Base-by-base conservation (phyloP, 2,113 vertebrate species). In the Isichthys henryi region DNA sequence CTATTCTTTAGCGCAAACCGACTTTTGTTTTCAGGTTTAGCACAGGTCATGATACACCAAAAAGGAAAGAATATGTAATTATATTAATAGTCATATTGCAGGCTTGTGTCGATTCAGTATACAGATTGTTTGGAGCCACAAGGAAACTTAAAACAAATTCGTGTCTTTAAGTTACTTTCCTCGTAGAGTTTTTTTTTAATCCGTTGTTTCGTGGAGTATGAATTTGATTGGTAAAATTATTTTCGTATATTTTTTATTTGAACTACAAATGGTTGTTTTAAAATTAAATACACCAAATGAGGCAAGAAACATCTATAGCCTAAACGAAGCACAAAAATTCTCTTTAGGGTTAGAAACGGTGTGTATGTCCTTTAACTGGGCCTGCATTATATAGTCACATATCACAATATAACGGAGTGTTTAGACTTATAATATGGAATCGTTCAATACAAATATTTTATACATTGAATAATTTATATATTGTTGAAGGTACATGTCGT, bases 21-120 rank as follows among this genome's bases (percentile, higher is more conserved):
- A 49, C 27, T 88, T 88, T 49, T 45, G 88, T 88, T 88, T 88
- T 80, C 23, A 31, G 27, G 48, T 88, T 88, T 35, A 35, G 46
- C 52, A 82, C 31, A 3, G 8, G 3, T 88, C 39, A 8, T 0
- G 39, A 66, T 13, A 27, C 15, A 35, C 35, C 39, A 88, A 82
- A 52, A 35, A 10, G 13, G 4, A 62, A 88, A 35, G 10, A 49
- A 39, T 80, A 23, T 74, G 21, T 35, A 62, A 50, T 48, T 27
- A 45, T 88, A 82, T 80, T 21, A 84, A 84, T 52, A 19, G 85
- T 53, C 2, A 87, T 35, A 88, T 88, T 53, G 39, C 31, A 43
- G 49, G 6, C 31, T 21, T 43, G 27, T 49, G 53, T 70, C 27
- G 23, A 80, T 88, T 35, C 17, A 53, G 8, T 77, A 15, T 88